A percentile compares a stretch with the other conserved stretches of the same genome.
phyloP scores from a whole-genome alignment of 2,888 invertebrate species.

The Chrysolina americana region DNA sequence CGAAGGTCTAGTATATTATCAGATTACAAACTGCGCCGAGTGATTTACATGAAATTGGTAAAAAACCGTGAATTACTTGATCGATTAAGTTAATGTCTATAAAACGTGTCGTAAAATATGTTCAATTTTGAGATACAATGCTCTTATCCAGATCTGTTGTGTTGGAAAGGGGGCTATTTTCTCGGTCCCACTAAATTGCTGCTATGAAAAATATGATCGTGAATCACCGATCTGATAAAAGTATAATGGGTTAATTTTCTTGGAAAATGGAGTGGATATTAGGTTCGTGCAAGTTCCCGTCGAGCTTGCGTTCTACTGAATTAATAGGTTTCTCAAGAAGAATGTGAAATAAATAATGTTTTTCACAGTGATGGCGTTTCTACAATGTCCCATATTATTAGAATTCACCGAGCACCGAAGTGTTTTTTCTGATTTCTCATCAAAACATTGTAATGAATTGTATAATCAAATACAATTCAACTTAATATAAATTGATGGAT shows the following conservation, averaged over 20 bases:
- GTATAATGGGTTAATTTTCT: constrained; percentile 40
- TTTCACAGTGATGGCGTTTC: no score
- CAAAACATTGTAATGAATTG: no score
- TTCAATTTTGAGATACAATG: background rate
- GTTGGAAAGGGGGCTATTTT: constrained; percentile 22
- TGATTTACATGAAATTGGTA: no score
- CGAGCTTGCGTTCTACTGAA: constrained; percentile 23
- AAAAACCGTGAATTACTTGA: no score
- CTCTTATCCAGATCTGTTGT: background rate
- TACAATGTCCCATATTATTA: no score
- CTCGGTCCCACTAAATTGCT: constrained; percentile 36
- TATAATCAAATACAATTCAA: no score
- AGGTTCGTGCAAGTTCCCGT: constrained; percentile 30
- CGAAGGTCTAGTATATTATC: no score
- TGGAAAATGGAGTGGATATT: constrained; percentile 45
- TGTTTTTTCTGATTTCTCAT: no score
- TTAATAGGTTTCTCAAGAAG: constrained; percentile 9
- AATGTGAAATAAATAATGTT: background rate
- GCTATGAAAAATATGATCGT: constrained; percentile 41
- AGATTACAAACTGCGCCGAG: no score
- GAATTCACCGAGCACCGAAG: no score
- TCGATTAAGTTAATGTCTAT: no score
- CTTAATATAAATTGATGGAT: no score
- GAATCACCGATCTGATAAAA: constrained; percentile 39
- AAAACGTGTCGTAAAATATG: background rate